These are phyloP conservation scores for Phoxinus dragarum DNA, from an alignment of 2,797 vertebrate species.

Conservation along the genomic window DNA sequence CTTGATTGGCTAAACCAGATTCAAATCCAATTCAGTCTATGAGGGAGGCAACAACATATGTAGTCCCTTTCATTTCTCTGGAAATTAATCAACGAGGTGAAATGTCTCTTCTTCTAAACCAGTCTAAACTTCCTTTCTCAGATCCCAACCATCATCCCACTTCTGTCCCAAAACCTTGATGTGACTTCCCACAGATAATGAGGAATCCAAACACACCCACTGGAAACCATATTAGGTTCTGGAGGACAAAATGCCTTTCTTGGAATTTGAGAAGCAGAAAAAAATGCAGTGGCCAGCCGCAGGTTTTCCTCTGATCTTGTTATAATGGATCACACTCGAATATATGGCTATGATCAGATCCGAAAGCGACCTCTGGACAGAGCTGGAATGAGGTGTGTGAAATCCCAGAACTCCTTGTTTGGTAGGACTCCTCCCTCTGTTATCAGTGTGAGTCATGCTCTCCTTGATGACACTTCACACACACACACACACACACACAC, in stretches of 20 bases:
- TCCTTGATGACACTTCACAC: not conserved
- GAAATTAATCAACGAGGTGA: not conserved
- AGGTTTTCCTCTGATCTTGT: not conserved
- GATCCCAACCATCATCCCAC: slow-evolving; percentile 21
- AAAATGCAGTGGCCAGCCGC: not conserved
- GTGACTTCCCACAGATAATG: slow-evolving; percentile 64
- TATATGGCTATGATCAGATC: not conserved
- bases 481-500: slow-evolving; percentile 31
- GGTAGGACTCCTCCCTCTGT: slow-evolving; percentile 43
- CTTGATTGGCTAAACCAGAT: slow-evolving; percentile 46
- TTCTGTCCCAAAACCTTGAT: slow-evolving; percentile 61
- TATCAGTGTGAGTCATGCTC: slow-evolving; percentile 70
- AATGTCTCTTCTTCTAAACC: slow-evolving; percentile 3
- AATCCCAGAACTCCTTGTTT: slow-evolving; percentile 39
- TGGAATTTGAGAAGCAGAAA: not conserved
- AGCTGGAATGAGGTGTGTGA: slow-evolving; percentile 28
- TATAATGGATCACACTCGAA: not conserved
- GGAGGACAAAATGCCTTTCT: not conserved
- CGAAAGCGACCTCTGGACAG: not conserved
- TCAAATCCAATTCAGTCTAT: slow-evolving; percentile 27
- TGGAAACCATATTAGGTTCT: slow-evolving; percentile 27
- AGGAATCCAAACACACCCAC: slow-evolving; percentile 67
- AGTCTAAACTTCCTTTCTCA: slow-evolving; percentile 42
- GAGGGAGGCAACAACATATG: not conserved
- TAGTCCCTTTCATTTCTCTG: not conserved